These are phyloP conservation scores for Zaprionus tsacasi DNA, from an alignment of 1,140 invertebrate species.

Conservation along the genomic window DNA sequence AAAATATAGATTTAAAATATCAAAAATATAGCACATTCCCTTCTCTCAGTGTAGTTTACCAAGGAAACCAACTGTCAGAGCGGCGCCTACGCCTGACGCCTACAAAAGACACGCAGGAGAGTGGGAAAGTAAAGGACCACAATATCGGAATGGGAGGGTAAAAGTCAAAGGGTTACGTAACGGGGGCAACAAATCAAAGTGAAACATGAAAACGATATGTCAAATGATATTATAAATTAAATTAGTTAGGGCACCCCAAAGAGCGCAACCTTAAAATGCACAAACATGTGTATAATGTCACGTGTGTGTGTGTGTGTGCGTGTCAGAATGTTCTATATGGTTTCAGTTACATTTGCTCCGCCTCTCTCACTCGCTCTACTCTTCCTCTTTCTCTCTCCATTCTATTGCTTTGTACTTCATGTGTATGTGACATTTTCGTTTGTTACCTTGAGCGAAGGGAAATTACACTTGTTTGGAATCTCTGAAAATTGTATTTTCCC, in stretches of 20 bases:
- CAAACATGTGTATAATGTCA: slow-evolving; percentile 63
- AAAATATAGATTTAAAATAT: no score
- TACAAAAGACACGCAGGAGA: slow-evolving; percentile 20
- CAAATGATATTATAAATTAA: slow-evolving; percentile 81
- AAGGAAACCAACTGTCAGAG: slow-evolving; percentile 16
- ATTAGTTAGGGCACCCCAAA: slow-evolving; percentile 66
- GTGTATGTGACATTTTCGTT: slow-evolving; percentile 39
- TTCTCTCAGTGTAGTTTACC: slow-evolving; percentile 19
- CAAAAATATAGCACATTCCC: no score
- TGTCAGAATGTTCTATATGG: slow-evolving; percentile 13
- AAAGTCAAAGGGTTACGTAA: slow-evolving; percentile 52
- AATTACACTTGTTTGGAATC: slow-evolving; percentile 45
- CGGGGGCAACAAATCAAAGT: slow-evolving; percentile 41
- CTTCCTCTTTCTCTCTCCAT: slow-evolving; percentile 21
- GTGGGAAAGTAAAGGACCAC: not conserved
- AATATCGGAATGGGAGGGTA: not conserved
- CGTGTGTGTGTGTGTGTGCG: slow-evolving; percentile 17
- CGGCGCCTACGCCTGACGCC: slow-evolving; percentile 10
- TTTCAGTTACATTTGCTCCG: slow-evolving; percentile 10
- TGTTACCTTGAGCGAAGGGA: slow-evolving; percentile 44
- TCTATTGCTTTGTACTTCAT: slow-evolving; percentile 35
- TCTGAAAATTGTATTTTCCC: slow-evolving; percentile 31
- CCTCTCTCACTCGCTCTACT: not conserved
- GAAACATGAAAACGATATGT: slow-evolving; percentile 79
- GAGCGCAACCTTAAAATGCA: slow-evolving; percentile 27